Evolutionary conservation across 2,888 invertebrate genomes (phyloP).

Genomic region (Apocheima hispidaria): DNA sequence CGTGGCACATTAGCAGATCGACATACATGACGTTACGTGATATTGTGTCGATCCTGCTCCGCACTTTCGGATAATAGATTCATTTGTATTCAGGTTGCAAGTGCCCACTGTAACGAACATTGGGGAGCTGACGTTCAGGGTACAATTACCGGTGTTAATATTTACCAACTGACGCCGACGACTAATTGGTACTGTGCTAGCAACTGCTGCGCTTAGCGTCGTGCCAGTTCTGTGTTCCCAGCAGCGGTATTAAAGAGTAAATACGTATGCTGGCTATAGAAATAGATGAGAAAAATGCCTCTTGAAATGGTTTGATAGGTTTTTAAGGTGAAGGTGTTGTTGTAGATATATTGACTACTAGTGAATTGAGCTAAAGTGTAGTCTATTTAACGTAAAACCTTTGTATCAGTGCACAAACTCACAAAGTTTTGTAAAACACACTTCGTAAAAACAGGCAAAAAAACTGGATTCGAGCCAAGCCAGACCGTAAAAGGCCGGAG

Average conservation of each 20-base stretch:
- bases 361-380: background rate
- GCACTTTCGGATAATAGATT: conserved; percentile 81
- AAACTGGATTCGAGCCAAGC: conserved; percentile 69
- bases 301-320: background rate
- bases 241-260: background rate
- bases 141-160: conserved; percentile 85
- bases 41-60: conserved; percentile 73
- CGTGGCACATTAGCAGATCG: conserved; percentile 57
- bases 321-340: background rate
- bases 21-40: conserved; percentile 68
- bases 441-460: conserved; percentile 54
- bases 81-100: conserved; percentile 84
- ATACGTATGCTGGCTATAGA: background rate
- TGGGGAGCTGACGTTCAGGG: conserved; percentile 79
- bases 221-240: conserved; percentile 33
- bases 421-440: conserved; percentile 57
- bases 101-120: conserved; percentile 82
- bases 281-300: background rate
- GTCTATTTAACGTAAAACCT: background rate
- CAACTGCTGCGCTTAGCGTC: conserved; percentile 56
- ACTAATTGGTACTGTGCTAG: conserved; percentile 74
- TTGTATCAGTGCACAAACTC: conserved; percentile 45
- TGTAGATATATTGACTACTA: background rate
- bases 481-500: conserved; percentile 58
- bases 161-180: conserved; percentile 82